These are phyloP conservation scores for Gobio occitaniae DNA, from an alignment of 2,797 vertebrate species.

Conservation along the genomic window DNA sequence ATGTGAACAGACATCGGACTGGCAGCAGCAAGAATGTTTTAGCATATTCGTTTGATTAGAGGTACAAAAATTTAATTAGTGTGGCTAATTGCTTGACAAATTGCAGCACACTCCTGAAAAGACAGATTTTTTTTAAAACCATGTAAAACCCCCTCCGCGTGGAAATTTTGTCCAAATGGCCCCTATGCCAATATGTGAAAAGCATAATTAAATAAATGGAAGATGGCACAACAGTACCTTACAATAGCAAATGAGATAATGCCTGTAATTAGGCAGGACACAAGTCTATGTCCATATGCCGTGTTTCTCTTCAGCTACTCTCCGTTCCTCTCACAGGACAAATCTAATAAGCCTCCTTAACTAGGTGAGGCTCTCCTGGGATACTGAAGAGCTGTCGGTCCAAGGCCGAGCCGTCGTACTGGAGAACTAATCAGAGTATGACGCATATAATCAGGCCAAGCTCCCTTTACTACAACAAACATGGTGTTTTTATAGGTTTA, in stretches of 20 bases:
- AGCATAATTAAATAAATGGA: constrained; percentile 99
- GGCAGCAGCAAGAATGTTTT: constrained; percentile 97
- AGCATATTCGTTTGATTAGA: constrained; percentile 99
- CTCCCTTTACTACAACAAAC: constrained; percentile 3
- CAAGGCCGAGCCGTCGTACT: background rate
- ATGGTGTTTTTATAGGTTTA: background rate
- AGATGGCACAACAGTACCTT: constrained; percentile 91
- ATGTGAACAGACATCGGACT: constrained; percentile 95
- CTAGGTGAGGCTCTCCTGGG: constrained; percentile 54
- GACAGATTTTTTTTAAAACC: constrained; percentile 80
- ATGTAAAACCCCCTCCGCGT: constrained; percentile 71
- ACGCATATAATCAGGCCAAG: constrained; percentile 11
- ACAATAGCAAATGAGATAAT: constrained; percentile 93
- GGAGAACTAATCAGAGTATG: constrained; percentile 29
- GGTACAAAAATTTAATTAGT: constrained; percentile 97
- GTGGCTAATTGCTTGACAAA: constrained; percentile 97
- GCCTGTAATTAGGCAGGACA: constrained; percentile 88
- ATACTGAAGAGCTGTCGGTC: constrained; percentile 37
- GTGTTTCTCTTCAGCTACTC: constrained; percentile 75
- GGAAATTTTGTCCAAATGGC: constrained; percentile 88
- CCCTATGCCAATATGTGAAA: constrained; percentile 91
- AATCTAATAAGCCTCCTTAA: constrained; percentile 66
- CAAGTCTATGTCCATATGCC: constrained; percentile 84
- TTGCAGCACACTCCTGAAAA: constrained; percentile 92
- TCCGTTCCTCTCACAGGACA: constrained; percentile 64